Conservation (phyloP, 2,888 invertebrate genomes). For the Lissonota sp. region DNA sequence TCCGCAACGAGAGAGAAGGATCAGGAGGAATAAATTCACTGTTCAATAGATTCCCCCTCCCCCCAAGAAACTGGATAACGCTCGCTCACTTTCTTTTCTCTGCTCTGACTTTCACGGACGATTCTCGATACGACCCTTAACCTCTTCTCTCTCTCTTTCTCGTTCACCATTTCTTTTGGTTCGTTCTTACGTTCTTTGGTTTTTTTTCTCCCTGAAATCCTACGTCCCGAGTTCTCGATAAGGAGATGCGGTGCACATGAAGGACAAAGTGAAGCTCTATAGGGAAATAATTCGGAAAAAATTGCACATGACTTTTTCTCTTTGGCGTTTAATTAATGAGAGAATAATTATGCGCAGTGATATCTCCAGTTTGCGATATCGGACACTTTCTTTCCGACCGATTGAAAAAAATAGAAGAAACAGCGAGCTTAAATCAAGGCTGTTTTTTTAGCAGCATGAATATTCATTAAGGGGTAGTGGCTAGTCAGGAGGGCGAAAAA, state of each 20-base stretch:
- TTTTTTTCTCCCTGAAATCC: background rate
- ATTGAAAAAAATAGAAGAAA: no score
- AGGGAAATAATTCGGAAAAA: background rate
- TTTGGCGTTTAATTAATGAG: no score
- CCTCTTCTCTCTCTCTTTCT: background rate
- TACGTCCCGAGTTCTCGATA: conserved; percentile 28
- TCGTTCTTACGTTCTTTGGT: conserved; percentile 9
- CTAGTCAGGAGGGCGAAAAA: no score
- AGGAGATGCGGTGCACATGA: background rate
- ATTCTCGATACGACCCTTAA: conserved; percentile 51
- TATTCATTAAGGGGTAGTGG: no score
- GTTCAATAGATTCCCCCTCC: conserved; percentile 54
- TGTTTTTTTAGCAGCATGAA: no score
- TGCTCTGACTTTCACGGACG: conserved; percentile 40
- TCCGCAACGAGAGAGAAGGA: conserved; percentile 65
- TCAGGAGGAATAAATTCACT: conserved; percentile 63
- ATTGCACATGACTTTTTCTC: no score
- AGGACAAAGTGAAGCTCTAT: background rate
- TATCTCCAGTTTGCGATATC: no score
- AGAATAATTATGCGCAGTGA: no score
- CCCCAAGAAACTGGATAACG: conserved; percentile 26
- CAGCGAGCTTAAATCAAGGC: no score
- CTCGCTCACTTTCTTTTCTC: background rate
- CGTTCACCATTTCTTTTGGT: background rate
- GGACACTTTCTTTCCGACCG: no score